These are phyloP conservation scores for Ceryle rudis DNA, from an alignment of 2,797 vertebrate genomes.

Conservation along the genomic window DNA sequence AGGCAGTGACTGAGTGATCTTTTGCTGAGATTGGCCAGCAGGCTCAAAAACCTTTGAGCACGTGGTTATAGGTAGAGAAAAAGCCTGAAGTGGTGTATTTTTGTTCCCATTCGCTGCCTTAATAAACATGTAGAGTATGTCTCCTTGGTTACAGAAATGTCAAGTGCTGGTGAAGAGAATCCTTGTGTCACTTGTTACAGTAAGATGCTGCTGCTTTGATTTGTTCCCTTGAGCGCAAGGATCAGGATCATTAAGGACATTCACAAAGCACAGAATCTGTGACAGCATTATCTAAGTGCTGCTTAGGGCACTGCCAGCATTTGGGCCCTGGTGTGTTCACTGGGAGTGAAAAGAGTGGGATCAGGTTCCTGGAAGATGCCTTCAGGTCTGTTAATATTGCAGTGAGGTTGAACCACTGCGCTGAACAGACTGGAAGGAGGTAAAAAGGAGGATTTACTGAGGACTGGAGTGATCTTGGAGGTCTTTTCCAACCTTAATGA, in stretches of 20 bases:
- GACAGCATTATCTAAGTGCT: neutral
- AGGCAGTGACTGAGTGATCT: neutral
- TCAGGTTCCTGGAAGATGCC: neutral
- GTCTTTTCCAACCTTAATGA: too few relatives aligned
- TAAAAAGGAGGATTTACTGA: neutral
- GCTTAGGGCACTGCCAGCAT: neutral
- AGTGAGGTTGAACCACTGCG: neutral
- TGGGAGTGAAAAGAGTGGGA: neutral
- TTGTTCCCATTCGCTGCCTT: neutral
- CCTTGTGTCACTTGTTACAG: neutral
- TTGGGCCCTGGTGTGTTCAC: neutral
- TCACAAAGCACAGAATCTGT: neutral
- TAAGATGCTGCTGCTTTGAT: neutral
- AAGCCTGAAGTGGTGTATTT: neutral
- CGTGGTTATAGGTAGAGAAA: neutral
- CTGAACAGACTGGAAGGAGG: neutral
- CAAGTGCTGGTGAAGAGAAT: slow-evolving; percentile 7
- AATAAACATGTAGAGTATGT: neutral
- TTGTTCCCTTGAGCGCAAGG: neutral
- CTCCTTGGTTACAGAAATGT: slow-evolving; percentile 36
- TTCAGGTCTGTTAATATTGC: neutral
- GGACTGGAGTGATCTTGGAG: neutral
- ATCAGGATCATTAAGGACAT: neutral
- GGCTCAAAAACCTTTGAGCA: neutral
- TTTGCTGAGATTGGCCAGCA: neutral